These are phyloP conservation scores for Helogale parvula DNA, from an alignment of 2,113 vertebrate genomes.

Conservation along the genomic window DNA sequence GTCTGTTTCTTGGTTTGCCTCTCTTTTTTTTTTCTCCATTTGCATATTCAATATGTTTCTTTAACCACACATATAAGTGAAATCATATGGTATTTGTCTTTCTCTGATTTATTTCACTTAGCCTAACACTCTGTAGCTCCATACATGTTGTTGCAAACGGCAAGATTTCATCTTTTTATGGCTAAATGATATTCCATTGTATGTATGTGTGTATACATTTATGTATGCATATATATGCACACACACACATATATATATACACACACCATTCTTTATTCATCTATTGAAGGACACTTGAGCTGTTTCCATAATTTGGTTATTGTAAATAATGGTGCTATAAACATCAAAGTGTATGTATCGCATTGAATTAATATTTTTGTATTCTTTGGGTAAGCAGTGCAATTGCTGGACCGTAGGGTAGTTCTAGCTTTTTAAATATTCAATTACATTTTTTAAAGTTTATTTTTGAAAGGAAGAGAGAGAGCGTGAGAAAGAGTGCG, in stretches of 20 bases:
- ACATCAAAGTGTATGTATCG: not conserved
- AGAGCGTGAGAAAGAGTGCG: too few species aligned
- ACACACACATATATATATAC: too few species aligned
- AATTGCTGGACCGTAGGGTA: not conserved
- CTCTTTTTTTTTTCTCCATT: not conserved
- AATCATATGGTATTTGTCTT: not conserved
- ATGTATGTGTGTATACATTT: too few species aligned
- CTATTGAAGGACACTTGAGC: not conserved
- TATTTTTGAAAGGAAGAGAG: too few species aligned
- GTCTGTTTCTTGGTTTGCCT: not conserved
- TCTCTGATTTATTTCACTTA: not conserved
- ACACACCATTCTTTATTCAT: too few species aligned
- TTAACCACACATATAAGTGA: not conserved
- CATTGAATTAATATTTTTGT: not conserved
- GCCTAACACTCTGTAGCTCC: not conserved
- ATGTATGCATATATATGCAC: too few species aligned
- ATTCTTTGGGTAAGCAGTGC: not conserved
- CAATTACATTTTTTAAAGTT: too few species aligned
- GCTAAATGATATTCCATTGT: not conserved
- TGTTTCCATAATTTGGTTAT: not conserved
- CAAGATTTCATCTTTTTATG: not conserved
- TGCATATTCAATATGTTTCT: not conserved
- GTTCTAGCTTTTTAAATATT: not conserved
- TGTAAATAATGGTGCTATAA: not conserved
- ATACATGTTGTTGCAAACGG: not conserved